These are phyloP conservation scores for Anoplius nigerrimus DNA, from an alignment of 2,888 invertebrate species.

Conservation along the genomic window DNA sequence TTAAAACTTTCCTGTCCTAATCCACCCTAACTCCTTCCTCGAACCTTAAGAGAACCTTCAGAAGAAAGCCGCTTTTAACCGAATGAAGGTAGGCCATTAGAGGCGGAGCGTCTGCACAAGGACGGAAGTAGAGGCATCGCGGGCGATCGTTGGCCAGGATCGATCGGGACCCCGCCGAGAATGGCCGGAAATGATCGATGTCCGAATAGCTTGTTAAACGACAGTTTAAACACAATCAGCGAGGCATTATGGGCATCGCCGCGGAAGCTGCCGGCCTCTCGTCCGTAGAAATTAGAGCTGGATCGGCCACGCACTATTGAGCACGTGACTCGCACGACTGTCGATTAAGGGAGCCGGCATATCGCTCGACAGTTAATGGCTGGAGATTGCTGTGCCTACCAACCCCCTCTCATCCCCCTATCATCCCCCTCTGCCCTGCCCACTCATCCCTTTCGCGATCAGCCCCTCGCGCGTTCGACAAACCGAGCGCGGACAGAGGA, in stretches of 20 bases:
- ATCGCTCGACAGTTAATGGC: constrained; percentile 51
- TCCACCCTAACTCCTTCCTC: no score
- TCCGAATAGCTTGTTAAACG: constrained; percentile 53
- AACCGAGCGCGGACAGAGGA: constrained; percentile 33
- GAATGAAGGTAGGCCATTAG: no score
- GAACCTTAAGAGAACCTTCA: no score
- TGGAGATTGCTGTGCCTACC: constrained; percentile 42
- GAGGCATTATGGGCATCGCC: constrained; percentile 45
- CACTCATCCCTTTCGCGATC: no score
- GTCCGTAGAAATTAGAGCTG: constrained; percentile 49
- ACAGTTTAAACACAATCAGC: constrained; percentile 50
- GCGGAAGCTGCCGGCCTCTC: constrained; percentile 47
- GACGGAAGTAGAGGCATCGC: background rate
- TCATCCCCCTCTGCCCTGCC: background rate
- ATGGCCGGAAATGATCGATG: constrained; percentile 44
- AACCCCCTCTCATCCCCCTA: constrained; percentile 5
- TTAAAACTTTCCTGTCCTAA: no score
- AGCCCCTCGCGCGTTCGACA: no score
- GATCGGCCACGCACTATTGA: constrained; percentile 49
- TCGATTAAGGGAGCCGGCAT: constrained; percentile 48
- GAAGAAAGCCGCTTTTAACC: no score
- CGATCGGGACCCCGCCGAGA: constrained; percentile 12
- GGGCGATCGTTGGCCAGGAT: constrained; percentile 6
- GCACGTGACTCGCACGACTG: constrained; percentile 46
- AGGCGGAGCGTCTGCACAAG: no score